Conservation (phyloP, 2,888 invertebrate genomes). For the Perizoma affinitatum region DNA sequence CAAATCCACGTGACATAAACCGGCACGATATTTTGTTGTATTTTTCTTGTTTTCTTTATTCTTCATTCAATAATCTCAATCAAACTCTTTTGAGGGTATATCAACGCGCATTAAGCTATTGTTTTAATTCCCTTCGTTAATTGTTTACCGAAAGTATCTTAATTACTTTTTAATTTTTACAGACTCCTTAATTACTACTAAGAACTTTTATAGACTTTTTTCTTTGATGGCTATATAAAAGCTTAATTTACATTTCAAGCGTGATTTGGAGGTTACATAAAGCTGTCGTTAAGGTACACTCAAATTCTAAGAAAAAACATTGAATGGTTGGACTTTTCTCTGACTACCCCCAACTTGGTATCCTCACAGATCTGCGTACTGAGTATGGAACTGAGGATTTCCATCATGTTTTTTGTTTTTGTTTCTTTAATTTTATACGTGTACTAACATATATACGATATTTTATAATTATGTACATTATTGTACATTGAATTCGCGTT, state of each 20-base stretch:
- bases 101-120: slow-evolving; percentile 7
- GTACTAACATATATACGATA: background rate
- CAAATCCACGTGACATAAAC: too few species aligned
- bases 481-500: slow-evolving; percentile 3
- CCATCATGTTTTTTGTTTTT: too few species aligned
- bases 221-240: slow-evolving; percentile 7
- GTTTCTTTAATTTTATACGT: too few species aligned
- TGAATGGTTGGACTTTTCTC: too few species aligned
- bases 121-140: slow-evolving; percentile 19
- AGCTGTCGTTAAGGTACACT: too few species aligned
- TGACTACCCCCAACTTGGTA: too few species aligned
- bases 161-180: slow-evolving; percentile 26
- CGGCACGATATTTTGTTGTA: too few species aligned
- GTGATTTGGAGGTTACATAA: background rate
- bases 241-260: slow-evolving; percentile 1
- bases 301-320: too few species aligned
- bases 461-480: background rate
- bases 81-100: background rate
- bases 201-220: slow-evolving; percentile 5
- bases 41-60: background rate
- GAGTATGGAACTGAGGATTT: too few species aligned
- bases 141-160: slow-evolving; percentile 18
- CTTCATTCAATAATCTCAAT: background rate
- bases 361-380: too few species aligned
- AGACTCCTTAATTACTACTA: slow-evolving; percentile 12